These are phyloP conservation scores for Macrocentrus cingulum DNA, from an alignment of 1,140 invertebrate species.

Conservation along the genomic window DNA sequence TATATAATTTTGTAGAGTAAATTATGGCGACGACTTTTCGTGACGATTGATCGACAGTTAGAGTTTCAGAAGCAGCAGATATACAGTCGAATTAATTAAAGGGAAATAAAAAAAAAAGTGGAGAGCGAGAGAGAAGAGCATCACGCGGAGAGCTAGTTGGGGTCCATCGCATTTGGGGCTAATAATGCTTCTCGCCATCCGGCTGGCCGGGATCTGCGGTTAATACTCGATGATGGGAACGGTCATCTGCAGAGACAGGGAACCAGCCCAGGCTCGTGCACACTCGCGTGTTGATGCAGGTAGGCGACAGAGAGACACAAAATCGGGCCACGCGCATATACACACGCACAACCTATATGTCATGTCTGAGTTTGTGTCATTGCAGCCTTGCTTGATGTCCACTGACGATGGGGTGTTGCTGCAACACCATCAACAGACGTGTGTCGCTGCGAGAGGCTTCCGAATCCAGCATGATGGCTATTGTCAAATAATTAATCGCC, in stretches of 20 bases:
- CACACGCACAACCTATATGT: slow-evolving; percentile 39
- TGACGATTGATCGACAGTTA: no score
- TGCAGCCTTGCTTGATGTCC: slow-evolving; percentile 8
- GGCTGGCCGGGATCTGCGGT: slow-evolving; percentile 53
- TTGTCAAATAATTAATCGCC: no score
- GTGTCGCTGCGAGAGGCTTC: neutral
- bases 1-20: no score
- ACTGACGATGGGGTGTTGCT: slow-evolving; percentile 7
- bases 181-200: slow-evolving; percentile 50
- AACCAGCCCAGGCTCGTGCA: slow-evolving; percentile 36
- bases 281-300: slow-evolving; percentile 36
- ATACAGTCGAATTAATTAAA: neutral
- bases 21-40: no score
- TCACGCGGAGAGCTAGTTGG: slow-evolving; percentile 27
- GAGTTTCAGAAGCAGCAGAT: no score
- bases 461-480: no score
- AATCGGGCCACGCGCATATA: slow-evolving; percentile 53
- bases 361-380: slow-evolving; percentile 8
- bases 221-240: slow-evolving; percentile 62
- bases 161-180: slow-evolving; percentile 58
- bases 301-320: slow-evolving; percentile 37
- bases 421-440: neutral
- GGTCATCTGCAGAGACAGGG: slow-evolving; percentile 60
- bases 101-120: slow-evolving; percentile 18
- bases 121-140: neutral